Conservation (phyloP, 2,797 vertebrate genomes). For the Sitta carolinensis region DNA sequence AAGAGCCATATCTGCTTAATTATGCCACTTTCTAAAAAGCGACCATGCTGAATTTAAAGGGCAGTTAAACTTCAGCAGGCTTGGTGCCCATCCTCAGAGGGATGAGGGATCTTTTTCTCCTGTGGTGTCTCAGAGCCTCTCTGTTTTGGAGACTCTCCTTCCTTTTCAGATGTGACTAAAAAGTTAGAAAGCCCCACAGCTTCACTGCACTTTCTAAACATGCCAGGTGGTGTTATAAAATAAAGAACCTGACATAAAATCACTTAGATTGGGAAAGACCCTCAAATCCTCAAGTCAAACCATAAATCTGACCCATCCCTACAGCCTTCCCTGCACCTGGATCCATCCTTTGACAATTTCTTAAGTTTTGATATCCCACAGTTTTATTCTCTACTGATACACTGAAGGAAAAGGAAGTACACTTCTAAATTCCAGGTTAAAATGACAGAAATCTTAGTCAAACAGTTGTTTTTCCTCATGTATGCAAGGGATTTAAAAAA, state of each 20-base stretch:
- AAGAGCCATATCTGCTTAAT: neutral
- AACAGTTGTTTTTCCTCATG: neutral
- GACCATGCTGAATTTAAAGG: neutral
- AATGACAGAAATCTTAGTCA: neutral
- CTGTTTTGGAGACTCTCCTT: neutral
- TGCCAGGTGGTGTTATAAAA: neutral
- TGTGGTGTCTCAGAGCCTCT: neutral
- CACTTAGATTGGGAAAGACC: neutral
- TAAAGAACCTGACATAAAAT: neutral
- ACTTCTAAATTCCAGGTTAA: neutral
- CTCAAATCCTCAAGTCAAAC: neutral
- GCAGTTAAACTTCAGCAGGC: neutral
- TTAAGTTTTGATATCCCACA: neutral
- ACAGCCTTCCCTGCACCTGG: neutral
- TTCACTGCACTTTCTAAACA: neutral
- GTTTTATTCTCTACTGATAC: neutral
- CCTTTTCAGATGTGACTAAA: neutral
- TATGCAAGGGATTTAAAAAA: neutral
- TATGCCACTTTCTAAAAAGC: neutral
- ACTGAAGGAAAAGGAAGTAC: neutral
- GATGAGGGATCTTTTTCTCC: neutral
- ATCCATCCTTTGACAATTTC: neutral
- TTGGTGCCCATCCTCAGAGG: neutral
- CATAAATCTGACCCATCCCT: neutral
- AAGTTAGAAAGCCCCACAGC: neutral